Conservation (phyloP, 2,113 vertebrate species). For the Nerophis lumbriciformis region DNA sequence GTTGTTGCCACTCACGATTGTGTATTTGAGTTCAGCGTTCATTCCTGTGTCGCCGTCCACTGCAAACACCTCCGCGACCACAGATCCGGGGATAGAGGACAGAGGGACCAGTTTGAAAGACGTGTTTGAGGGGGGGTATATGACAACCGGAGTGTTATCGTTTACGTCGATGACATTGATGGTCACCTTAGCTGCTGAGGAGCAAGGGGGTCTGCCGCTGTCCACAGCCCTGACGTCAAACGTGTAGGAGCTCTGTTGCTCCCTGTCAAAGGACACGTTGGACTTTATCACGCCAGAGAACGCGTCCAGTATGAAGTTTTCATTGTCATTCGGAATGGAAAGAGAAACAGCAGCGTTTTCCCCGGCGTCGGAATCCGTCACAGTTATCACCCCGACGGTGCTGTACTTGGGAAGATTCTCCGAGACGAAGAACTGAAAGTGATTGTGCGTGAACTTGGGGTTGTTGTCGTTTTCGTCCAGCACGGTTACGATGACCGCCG, state of each 20-base stretch:
- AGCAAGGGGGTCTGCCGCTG: constrained; percentile 87
- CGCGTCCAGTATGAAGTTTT: constrained; percentile 95
- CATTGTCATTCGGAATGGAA: constrained; percentile 92
- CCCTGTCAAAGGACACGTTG: constrained; percentile 95
- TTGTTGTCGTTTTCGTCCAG: constrained; percentile 98
- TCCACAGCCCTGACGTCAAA: constrained; percentile 95
- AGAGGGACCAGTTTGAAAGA: constrained; percentile 96
- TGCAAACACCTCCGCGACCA: constrained; percentile 95
- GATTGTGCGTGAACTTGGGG: constrained; percentile 97
- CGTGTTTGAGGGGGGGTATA: constrained; percentile 93
- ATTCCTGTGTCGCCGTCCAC: constrained; percentile 96
- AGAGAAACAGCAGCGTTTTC: constrained; percentile 94
- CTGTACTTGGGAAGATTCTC: constrained; percentile 98
- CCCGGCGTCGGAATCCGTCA: constrained; percentile 92
- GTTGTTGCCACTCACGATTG: constrained; percentile 91
- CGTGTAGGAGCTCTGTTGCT: constrained; percentile 97
- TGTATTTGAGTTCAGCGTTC: constrained; percentile 97
- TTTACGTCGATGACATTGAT: constrained; percentile 99
- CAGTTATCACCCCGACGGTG: constrained; percentile 96
- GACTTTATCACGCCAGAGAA: constrained; percentile 97
- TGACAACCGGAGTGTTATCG: constrained; percentile 93
- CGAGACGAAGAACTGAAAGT: constrained; percentile 98
- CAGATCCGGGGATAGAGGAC: constrained; percentile 92
- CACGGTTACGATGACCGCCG: constrained; percentile 94
- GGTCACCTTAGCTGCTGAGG: constrained; percentile 95